Evolutionary conservation across 2,797 vertebrate genomes (phyloP).

Genomic region (Bradypodion pumilum): DNA sequence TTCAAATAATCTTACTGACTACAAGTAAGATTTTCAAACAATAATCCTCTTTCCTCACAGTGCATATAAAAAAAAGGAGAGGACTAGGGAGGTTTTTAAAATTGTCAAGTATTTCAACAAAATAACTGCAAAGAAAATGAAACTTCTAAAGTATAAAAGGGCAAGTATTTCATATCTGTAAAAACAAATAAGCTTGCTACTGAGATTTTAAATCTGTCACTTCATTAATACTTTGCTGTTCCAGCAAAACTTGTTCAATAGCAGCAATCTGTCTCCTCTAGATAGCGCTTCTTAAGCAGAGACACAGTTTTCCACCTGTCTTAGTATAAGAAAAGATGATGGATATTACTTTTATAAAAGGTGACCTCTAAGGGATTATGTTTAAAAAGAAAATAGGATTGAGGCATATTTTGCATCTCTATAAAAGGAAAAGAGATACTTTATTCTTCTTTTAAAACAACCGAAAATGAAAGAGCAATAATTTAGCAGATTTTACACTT

Average conservation of each 20-base stretch:
- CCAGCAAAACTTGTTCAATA: conserved; percentile 24
- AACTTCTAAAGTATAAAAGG: background rate
- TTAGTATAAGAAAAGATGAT: conserved; percentile 25
- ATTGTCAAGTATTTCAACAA: background rate
- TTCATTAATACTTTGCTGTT: conserved; percentile 17
- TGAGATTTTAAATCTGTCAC: conserved; percentile 24
- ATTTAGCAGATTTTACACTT: background rate
- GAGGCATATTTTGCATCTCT: background rate
- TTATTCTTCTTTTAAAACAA: conserved; percentile 4
- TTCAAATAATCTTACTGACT: background rate
- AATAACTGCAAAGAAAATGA: conserved; percentile 9
- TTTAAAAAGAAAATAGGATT: conserved; percentile 25
- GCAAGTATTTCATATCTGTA: background rate
- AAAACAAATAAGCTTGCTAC: background rate
- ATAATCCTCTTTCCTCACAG: background rate
- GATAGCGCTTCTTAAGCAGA: conserved; percentile 13
- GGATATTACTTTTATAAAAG: conserved; percentile 25
- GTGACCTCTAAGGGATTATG: conserved; percentile 7
- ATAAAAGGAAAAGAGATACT: background rate
- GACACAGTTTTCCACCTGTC: conserved; percentile 3
- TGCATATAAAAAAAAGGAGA: conserved; percentile 4
- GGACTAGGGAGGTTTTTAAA: background rate
- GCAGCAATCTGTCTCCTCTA: conserved; percentile 22
- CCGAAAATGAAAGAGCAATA: background rate
- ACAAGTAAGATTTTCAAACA: background rate